Evolutionary conservation across 2,797 vertebrate species (phyloP), one percentile per base, ranked within the genome.

Genomic region (Ctenosaura bakeri): DNA sequence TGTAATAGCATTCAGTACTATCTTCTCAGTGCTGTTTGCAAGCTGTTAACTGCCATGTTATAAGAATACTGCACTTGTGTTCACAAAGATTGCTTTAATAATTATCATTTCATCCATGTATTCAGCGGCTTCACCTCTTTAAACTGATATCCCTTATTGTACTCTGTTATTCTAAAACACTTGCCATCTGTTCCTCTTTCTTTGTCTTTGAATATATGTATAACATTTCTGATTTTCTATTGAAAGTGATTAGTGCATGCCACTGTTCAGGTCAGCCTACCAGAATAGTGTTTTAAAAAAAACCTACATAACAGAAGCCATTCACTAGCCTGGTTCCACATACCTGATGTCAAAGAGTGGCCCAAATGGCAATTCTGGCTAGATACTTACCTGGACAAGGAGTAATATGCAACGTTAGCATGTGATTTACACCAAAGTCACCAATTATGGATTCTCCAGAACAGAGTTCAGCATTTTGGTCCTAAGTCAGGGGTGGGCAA

Each of bases 71-170:
- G 2, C 89, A 93, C 92, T 38, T 93, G 79, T 93, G 91, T 92
- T 95, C 94, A 94, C 94, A 93, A 95, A 91, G 91, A 91, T 94
- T 94, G 50, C 90, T 86, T 93, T 3, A 64, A 91, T 89, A 24
- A 89, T 89, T 94, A 52, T 62, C 73, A 64, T 59, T 77, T 92
- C 10, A 1, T 93, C 59, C 91, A 79, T 90, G 74, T 85, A 46
- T 88, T 87, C 71, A 52, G 83, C 90, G 32, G 80, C 82, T 90
- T 91, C 90, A 90, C 89, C 46, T 92, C 90, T 88, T 91, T 64
- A 71, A 71, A 88, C 56, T 83, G 88, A 0, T 91, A 85, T 90
- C 54, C 93, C 0, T 83, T 73, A 74, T 13, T 88, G 50, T 77
- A n/a, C 59, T 90, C 54, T 54, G 6, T 90, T 77, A 50, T 89